Evolutionary conservation across 1,140 invertebrate genomes (phyloP).

Genomic region (Dendrolimus punctatus): DNA sequence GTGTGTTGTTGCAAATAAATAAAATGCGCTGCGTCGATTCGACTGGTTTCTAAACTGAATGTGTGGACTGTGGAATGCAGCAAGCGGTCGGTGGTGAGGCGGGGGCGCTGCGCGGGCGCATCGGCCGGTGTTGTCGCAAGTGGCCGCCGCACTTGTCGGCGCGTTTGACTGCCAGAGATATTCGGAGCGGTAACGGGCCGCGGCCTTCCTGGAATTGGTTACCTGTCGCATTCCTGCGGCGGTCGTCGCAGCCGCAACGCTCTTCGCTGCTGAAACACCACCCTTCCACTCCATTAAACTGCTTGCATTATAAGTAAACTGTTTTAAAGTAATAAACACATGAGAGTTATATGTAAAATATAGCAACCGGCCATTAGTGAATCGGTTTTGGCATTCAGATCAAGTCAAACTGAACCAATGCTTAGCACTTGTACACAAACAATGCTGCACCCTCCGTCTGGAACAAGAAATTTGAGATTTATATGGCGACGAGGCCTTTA

Average conservation of each 20-base stretch:
- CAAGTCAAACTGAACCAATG: no score
- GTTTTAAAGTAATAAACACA: no score
- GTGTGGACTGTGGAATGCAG: slow-evolving; percentile 58
- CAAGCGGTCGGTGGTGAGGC: slow-evolving; percentile 13
- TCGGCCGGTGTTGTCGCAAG: slow-evolving; percentile 60
- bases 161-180: slow-evolving; percentile 67
- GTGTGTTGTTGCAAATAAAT: slow-evolving; percentile 18
- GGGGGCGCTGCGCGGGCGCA: slow-evolving; percentile 30
- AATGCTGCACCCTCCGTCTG: no score
- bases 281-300: slow-evolving; percentile 12
- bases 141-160: slow-evolving; percentile 66
- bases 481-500: no score
- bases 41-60: slow-evolving; percentile 67
- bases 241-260: slow-evolving; percentile 33
- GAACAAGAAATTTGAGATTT: no score
- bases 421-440: no score
- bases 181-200: slow-evolving; percentile 67
- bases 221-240: slow-evolving; percentile 66
- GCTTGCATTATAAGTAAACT: slow-evolving; percentile 13
- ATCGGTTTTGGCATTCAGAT: no score
- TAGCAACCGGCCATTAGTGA: no score
- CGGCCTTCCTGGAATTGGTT: slow-evolving; percentile 67
- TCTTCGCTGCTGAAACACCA: slow-evolving; percentile 12
- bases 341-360: no score
- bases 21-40: slow-evolving; percentile 53